Percentiles rank a stretch among this genome's conserved stretches.
phyloP scores from a whole-genome alignment of 2,888 invertebrate species.

The Choreutis nemorana region DNA sequence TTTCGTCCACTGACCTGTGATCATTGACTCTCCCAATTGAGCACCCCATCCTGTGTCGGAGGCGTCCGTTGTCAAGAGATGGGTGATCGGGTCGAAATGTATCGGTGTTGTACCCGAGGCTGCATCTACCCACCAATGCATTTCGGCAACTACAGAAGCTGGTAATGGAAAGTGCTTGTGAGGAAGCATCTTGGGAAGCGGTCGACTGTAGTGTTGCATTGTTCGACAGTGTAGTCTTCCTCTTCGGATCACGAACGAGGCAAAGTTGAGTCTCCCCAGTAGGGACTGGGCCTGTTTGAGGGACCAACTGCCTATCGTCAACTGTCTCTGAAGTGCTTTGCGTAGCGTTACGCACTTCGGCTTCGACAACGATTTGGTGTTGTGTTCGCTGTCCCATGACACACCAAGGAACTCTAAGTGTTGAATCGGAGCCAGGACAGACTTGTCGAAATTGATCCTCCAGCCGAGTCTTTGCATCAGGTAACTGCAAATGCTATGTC shows the following conservation, averaged over 20 bases:
- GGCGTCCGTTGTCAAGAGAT: slow-evolving; percentile 1
- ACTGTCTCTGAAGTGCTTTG: slow-evolving; percentile 8
- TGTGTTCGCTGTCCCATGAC: slow-evolving; percentile 1
- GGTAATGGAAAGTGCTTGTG: slow-evolving; percentile 3
- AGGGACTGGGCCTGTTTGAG: slow-evolving; percentile 12
- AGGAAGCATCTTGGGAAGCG: slow-evolving; percentile 5
- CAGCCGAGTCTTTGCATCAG: too few relatives aligned
- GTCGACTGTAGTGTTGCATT: slow-evolving; percentile 8
- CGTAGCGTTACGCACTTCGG: slow-evolving; percentile 12
- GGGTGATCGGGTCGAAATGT: too few relatives aligned
- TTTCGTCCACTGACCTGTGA: not conserved
- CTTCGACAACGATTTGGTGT: slow-evolving; percentile 11
- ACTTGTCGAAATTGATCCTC: too few relatives aligned
- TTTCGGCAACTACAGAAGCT: slow-evolving; percentile 5
- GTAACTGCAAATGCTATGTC: slow-evolving; percentile 5
- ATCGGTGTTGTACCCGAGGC: slow-evolving; percentile 3
- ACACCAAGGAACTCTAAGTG: slow-evolving; percentile 2
- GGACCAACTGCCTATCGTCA: slow-evolving; percentile 10
- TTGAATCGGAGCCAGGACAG: not conserved
- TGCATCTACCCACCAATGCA: slow-evolving; percentile 13
- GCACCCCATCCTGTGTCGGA: slow-evolving; percentile 1
- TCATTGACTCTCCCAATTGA: too few relatives aligned
- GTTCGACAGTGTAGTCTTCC: slow-evolving; percentile 7
- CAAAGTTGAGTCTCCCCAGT: slow-evolving; percentile 15
- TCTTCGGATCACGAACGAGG: slow-evolving; percentile 4